Percentiles rank a stretch among this genome's conserved stretches.
These are phyloP conservation scores for Mus minutoides DNA, from an alignment of 2,797 vertebrate species.

Conservation along the genomic window DNA sequence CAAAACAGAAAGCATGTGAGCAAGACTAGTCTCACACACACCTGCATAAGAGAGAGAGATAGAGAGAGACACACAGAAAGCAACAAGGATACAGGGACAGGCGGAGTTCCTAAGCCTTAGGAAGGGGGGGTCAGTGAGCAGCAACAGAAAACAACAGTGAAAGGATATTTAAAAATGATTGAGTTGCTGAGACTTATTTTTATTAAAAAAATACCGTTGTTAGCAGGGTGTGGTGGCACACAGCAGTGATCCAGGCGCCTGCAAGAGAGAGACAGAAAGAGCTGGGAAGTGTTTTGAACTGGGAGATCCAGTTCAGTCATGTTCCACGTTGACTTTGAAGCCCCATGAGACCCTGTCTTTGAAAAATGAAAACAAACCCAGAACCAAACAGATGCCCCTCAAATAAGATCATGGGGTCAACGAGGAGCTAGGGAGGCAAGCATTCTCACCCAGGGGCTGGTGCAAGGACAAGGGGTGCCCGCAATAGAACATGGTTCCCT, in stretches of 20 bases:
- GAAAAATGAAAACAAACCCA: neutral
- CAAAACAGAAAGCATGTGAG: neutral
- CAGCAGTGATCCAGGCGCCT: neutral
- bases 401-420: neutral
- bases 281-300: neutral
- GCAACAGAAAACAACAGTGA: neutral
- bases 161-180: neutral
- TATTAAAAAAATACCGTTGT: neutral
- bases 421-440: neutral
- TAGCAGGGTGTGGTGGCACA: too few species aligned
- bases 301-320: neutral
- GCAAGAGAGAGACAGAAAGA: neutral
- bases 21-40: neutral
- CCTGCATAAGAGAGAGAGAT: neutral
- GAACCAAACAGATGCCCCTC: neutral
- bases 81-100: neutral
- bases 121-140: conserved; percentile 23
- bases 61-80: neutral
- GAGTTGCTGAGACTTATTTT: neutral
- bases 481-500: neutral
- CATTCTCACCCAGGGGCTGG: neutral
- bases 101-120: neutral
- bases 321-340: neutral
- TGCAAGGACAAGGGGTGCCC: neutral
- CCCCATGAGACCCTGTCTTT: neutral